Evolutionary conservation across 2,797 vertebrate genomes (phyloP).

Genomic region (Eidolon dupreanum): DNA sequence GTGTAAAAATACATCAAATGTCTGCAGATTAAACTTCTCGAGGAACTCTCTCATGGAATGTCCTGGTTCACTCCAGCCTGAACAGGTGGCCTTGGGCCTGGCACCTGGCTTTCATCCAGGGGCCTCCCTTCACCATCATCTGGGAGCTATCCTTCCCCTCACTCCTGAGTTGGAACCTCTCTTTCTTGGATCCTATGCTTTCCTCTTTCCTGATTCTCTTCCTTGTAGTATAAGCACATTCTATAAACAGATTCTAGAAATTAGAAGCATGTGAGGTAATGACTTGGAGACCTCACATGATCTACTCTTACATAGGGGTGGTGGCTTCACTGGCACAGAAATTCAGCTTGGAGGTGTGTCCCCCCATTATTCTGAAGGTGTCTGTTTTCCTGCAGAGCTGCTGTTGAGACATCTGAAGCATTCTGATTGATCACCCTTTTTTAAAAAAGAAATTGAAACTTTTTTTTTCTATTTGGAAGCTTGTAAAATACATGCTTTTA

Average conservation of each 20-base stretch:
- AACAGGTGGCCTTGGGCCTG: neutral
- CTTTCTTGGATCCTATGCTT: neutral
- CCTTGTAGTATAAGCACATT: neutral
- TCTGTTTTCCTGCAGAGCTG: neutral
- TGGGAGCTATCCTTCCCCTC: neutral
- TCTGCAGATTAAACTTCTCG: neutral
- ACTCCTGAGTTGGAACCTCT: neutral
- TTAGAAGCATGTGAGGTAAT: neutral
- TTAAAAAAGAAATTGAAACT: too few species aligned
- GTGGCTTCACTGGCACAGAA: neutral
- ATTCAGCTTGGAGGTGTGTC: neutral
- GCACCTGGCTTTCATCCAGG: fast-evolving
- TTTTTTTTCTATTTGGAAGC: neutral
- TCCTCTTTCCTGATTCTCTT: neutral
- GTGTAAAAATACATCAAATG: neutral
- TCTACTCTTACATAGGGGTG: neutral
- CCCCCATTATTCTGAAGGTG: neutral
- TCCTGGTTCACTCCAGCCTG: too few species aligned
- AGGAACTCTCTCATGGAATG: neutral
- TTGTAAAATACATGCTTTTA: neutral
- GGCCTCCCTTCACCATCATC: too few species aligned
- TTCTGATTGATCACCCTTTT: neutral
- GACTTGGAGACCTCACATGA: neutral
- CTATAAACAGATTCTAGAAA: neutral
- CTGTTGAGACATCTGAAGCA: neutral